These are phyloP conservation scores for Helicoverpa zea DNA, from an alignment of 1,140 invertebrate species.

Conservation along the genomic window DNA sequence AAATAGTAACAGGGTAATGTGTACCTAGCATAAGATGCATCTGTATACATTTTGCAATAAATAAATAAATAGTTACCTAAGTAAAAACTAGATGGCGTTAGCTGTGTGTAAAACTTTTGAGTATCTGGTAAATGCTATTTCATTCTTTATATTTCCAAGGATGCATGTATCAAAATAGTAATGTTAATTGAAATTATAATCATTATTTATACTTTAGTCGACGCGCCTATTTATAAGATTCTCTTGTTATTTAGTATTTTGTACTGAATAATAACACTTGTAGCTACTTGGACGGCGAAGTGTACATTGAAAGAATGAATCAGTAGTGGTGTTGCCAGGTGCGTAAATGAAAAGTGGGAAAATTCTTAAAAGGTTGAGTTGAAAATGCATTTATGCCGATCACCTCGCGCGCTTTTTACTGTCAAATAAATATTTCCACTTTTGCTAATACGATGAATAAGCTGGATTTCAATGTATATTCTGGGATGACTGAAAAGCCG, in stretches of 20 bases:
- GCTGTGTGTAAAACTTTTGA: not conserved
- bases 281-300: not conserved
- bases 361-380: too few relatives aligned
- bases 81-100: not conserved
- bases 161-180: slow-evolving; percentile 5
- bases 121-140: slow-evolving; percentile 2
- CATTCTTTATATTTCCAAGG: slow-evolving; percentile 8
- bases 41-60: too few relatives aligned
- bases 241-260: slow-evolving; percentile 19
- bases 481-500: too few relatives aligned
- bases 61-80: not conserved
- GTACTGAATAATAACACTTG: slow-evolving; percentile 2
- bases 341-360: too few relatives aligned
- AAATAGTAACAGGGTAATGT: too few relatives aligned
- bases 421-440: too few relatives aligned
- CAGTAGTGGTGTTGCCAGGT: not conserved
- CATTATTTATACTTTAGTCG: slow-evolving; percentile 24
- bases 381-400: too few relatives aligned
- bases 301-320: not conserved
- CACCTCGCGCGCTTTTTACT: too few relatives aligned
- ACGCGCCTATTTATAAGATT: slow-evolving; percentile 35
- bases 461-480: too few relatives aligned
- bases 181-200: slow-evolving; percentile 29
- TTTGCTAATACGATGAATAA: too few relatives aligned
- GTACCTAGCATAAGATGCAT: not conserved